phyloP scores from a whole-genome alignment of 1,140 invertebrate genomes.

The Centruroides vittatus region DNA sequence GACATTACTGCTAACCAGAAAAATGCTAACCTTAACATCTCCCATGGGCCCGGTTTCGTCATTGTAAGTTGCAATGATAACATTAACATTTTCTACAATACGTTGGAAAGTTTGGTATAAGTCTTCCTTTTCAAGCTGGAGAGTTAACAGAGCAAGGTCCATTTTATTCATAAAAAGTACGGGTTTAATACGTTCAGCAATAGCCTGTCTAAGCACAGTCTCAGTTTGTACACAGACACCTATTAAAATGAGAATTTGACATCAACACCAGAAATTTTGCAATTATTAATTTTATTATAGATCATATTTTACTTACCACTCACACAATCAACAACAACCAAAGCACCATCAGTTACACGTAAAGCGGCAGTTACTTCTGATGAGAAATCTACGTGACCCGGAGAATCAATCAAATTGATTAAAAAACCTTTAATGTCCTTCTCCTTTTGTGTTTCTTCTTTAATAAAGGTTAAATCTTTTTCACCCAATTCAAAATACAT shows the following conservation, averaged over 20 bases:
- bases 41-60: conserved; percentile 98
- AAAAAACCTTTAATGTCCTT: conserved; percentile 36
- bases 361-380: conserved; percentile 46
- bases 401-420: conserved; percentile 47
- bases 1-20: too few species aligned
- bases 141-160: conserved; percentile 41
- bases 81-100: conserved; percentile 99
- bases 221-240: conserved; percentile 48
- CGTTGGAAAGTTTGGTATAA: conserved; percentile 99
- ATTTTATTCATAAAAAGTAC: conserved; percentile 50
- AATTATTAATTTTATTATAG: too few species aligned
- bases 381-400: conserved; percentile 47
- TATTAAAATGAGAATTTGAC: conserved; percentile 18
- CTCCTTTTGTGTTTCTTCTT: conserved; percentile 21
- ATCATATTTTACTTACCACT: conserved; percentile 18
- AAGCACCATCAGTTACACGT: conserved; percentile 46
- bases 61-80: conserved; percentile 98
- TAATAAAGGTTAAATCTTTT: conserved; percentile 32
- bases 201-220: conserved; percentile 46
- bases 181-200: conserved; percentile 45
- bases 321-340: conserved; percentile 47
- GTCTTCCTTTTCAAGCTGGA: conserved; percentile 66
- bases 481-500: conserved; percentile 40
- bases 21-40: conserved; percentile 44
- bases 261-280: too few species aligned